A percentile compares a stretch with the other conserved stretches of the same genome.
phyloP scores from a whole-genome alignment of 2,113 vertebrate species.

The Anoplopoma fimbria region DNA sequence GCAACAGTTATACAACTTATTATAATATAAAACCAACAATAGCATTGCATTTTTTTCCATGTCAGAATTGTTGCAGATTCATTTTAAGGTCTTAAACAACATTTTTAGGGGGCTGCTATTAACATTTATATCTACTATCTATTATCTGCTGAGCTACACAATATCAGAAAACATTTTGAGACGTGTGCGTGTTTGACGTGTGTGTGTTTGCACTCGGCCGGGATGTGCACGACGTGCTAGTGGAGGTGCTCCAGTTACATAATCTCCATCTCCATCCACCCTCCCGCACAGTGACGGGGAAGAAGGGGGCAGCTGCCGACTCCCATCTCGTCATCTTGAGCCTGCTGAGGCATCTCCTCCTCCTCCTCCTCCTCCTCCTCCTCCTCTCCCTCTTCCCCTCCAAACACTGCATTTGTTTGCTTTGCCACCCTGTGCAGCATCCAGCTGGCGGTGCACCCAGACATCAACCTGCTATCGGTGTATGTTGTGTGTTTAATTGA shows the following conservation, averaged over 20 bases:
- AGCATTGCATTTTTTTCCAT: not conserved
- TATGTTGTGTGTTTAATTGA: no score
- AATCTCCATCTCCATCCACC: conserved; percentile 57
- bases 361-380: conserved; percentile 23
- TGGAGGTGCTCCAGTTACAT: conserved; percentile 71
- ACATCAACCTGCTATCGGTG: conserved; percentile 12
- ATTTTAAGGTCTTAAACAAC: not conserved
- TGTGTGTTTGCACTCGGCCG: conserved; percentile 32
- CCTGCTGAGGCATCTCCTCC: conserved; percentile 41
- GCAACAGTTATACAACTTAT: not conserved
- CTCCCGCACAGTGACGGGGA: conserved; percentile 55
- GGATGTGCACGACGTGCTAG: conserved; percentile 49
- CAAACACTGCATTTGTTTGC: not conserved
- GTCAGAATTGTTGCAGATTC: no score
- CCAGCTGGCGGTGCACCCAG: conserved; percentile 12
- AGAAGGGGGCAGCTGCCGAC: conserved; percentile 66
- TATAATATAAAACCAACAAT: not conserved
- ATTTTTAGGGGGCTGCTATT: not conserved
- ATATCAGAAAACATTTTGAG: not conserved
- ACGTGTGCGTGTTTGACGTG: conserved; percentile 34
- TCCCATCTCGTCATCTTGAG: conserved; percentile 69
- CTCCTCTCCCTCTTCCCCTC: not conserved
- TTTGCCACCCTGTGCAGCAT: not conserved
- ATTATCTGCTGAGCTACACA: no score
- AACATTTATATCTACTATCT: not conserved